A percentile compares a stretch with the other conserved stretches of the same genome.
Conservation (phyloP, 2,888 invertebrate genomes). For the Philaethria dido region DNA sequence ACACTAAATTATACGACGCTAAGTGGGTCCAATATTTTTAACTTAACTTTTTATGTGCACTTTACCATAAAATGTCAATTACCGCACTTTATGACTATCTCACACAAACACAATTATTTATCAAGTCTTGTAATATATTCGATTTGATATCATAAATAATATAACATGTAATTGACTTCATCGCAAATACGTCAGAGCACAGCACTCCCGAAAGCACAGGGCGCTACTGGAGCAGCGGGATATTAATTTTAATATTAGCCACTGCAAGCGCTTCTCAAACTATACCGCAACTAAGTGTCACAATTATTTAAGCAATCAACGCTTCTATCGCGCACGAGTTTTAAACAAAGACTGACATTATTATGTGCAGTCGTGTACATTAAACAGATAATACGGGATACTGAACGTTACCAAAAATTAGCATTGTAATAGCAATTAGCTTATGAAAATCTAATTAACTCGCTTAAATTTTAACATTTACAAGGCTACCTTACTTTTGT, state of each 20-base stretch:
- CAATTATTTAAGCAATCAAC: conserved; percentile 10
- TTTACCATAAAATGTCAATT: conserved; percentile 54
- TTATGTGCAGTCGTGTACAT: conserved; percentile 8
- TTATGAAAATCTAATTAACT: conserved; percentile 26
- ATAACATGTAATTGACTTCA: conserved; percentile 65
- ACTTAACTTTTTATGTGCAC: conserved; percentile 42
- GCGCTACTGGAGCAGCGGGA: conserved; percentile 77
- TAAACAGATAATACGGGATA: conserved; percentile 27
- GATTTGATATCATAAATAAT: conserved; percentile 59
- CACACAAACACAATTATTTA: conserved; percentile 73
- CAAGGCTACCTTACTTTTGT: conserved; percentile 19
- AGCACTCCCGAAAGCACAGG: conserved; percentile 69
- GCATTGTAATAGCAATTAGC: conserved; percentile 31
- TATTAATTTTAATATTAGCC: conserved; percentile 82
- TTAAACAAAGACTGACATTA: conserved; percentile 27
- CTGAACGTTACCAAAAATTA: conserved; percentile 24
- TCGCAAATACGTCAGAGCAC: conserved; percentile 61
- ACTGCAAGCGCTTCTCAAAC: conserved; percentile 68
- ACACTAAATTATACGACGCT: conserved; percentile 46
- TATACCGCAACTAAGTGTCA: conserved; percentile 44
- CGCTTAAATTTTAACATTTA: conserved; percentile 14
- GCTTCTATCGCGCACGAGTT: conserved; percentile 11
- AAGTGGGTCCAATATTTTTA: conserved; percentile 44
- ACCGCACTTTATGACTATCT: conserved; percentile 65
- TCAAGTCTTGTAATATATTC: conserved; percentile 60